These are phyloP conservation scores for Gastrophryne carolinensis DNA, from an alignment of 2,797 vertebrate species.

Conservation along the genomic window DNA sequence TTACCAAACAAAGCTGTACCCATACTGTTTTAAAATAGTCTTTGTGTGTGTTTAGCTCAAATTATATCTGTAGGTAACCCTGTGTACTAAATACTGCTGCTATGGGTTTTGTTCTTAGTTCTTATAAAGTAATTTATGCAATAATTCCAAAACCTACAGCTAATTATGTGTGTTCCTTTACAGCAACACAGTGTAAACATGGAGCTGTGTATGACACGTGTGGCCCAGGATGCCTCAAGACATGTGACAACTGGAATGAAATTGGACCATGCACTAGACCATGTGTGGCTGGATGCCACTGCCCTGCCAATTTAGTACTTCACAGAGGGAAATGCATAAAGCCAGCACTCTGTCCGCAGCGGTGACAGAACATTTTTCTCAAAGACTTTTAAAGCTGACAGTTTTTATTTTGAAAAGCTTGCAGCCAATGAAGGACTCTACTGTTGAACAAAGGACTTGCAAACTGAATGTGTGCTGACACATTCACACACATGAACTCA, in stretches of 20 bases:
- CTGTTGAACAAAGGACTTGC: slow-evolving; percentile 56
- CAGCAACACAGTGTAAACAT: slow-evolving; percentile 92
- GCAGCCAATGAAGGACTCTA: slow-evolving; percentile 63
- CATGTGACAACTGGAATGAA: slow-evolving; percentile 97
- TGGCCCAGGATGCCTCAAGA: slow-evolving; percentile 91
- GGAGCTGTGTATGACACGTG: slow-evolving; percentile 93
- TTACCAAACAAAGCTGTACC: no score
- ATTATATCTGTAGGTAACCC: no score
- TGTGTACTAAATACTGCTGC: no score
- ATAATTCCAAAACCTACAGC: background rate
- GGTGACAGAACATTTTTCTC: slow-evolving; percentile 75
- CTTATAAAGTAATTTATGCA: no score
- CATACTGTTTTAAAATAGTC: no score
- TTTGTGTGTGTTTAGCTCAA: no score
- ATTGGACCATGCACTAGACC: slow-evolving; percentile 88
- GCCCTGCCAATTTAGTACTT: slow-evolving; percentile 89
- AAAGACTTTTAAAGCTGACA: slow-evolving; percentile 55
- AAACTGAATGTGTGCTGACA: slow-evolving; percentile 42
- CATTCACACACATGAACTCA: slow-evolving; percentile 42
- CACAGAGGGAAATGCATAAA: slow-evolving; percentile 92
- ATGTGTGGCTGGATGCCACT: slow-evolving; percentile 94
- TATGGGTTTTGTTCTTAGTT: no score
- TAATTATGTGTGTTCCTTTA: slow-evolving; percentile 47
- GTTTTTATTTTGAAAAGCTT: slow-evolving; percentile 39
- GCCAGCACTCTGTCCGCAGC: slow-evolving; percentile 89